Percentiles rank a stretch among this genome's conserved stretches.
phyloP scores from a whole-genome alignment of 1,140 invertebrate species.

The Chironomus striatipennis region DNA sequence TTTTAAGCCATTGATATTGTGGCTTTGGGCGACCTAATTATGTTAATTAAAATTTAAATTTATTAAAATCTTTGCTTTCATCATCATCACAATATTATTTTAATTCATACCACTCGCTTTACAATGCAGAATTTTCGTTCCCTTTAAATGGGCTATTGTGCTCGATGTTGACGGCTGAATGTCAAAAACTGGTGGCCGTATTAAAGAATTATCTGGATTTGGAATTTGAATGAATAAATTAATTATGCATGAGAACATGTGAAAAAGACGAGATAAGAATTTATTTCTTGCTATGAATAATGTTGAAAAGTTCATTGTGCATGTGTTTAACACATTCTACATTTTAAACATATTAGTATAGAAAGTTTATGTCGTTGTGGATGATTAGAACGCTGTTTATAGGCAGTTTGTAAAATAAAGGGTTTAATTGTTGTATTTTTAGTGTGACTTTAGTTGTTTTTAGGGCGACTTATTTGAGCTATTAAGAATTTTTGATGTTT shows the following conservation, averaged over 20 bases:
- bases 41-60: slow-evolving; percentile 39
- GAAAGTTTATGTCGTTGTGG: neutral
- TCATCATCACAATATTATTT: slow-evolving; percentile 29
- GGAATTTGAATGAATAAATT: too few species aligned
- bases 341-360: neutral
- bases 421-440: too few species aligned
- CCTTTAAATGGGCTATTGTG: slow-evolving; percentile 73
- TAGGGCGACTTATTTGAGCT: too few species aligned
- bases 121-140: slow-evolving; percentile 83
- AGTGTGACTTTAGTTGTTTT: too few species aligned
- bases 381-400: too few species aligned
- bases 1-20: slow-evolving; percentile 82
- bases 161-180: slow-evolving; percentile 72
- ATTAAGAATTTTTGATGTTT: too few species aligned
- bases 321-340: neutral
- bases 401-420: too few species aligned
- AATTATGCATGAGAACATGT: neutral
- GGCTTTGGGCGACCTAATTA: slow-evolving; percentile 74
- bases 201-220: slow-evolving; percentile 26
- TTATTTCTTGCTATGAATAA: neutral
- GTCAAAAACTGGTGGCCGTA: slow-evolving; percentile 74
- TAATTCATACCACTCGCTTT: slow-evolving; percentile 67
- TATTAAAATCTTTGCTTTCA: slow-evolving; percentile 35
- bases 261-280: neutral
- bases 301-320: neutral